These are phyloP conservation scores for Pandemis heparana DNA, from an alignment of 2,888 invertebrate species.

Conservation along the genomic window DNA sequence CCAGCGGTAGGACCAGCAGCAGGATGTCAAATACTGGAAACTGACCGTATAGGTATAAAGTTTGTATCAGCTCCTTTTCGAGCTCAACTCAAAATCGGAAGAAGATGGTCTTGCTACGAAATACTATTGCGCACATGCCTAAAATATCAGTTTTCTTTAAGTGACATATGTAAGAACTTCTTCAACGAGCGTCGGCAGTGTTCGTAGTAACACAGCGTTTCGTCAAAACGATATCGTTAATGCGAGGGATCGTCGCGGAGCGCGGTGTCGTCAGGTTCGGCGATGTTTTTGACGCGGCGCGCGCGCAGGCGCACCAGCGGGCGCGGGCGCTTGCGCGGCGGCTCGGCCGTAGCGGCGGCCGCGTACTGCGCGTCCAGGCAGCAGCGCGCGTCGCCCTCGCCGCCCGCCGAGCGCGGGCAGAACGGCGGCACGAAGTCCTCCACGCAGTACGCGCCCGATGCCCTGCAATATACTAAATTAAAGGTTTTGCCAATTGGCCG, in stretches of 20 bases:
- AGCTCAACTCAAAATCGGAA: too few species aligned
- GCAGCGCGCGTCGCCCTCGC: conserved; percentile 88
- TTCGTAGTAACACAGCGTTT: too few species aligned
- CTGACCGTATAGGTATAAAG: too few species aligned
- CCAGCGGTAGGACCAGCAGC: too few species aligned
- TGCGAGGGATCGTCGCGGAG: neutral
- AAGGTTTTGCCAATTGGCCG: too few species aligned
- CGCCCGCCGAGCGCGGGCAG: conserved; percentile 88
- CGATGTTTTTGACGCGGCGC: conserved; percentile 47
- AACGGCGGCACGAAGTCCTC: conserved; percentile 88
- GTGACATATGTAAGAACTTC: too few species aligned
- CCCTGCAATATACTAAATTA: conserved; percentile 64
- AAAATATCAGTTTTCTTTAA: too few species aligned
- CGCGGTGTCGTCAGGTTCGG: conserved; percentile 41
- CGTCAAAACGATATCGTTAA: neutral
- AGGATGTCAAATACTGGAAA: too few species aligned
- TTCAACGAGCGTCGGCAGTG: too few species aligned
- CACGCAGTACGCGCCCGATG: conserved; percentile 89
- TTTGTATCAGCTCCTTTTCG: too few species aligned
- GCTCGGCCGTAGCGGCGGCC: conserved; percentile 64
- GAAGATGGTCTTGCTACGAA: too few species aligned
- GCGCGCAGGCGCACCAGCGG: conserved; percentile 64
- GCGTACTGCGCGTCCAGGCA: conserved; percentile 85
- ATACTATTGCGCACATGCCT: too few species aligned
- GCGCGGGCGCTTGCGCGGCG: conserved; percentile 71